A percentile compares a stretch with the other conserved stretches of the same genome.
Evolutionary conservation across 2,797 vertebrate genomes (phyloP).

Genomic region (Alexandromys oeconomus): DNA sequence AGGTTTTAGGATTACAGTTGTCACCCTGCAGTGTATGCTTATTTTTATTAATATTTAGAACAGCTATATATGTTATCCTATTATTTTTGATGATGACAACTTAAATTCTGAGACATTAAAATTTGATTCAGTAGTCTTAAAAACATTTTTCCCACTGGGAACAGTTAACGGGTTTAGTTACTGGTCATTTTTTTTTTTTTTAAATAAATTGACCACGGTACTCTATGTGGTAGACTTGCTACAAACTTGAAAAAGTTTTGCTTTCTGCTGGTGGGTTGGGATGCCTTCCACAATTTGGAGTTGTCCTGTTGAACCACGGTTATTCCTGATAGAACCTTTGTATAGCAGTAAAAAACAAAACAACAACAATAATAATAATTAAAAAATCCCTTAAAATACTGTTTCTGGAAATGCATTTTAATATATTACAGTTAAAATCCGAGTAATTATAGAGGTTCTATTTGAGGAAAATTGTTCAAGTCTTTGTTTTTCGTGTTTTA

Average conservation of each 20-base stretch:
- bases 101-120: slow-evolving; percentile 60
- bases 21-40: neutral
- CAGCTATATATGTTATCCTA: neutral
- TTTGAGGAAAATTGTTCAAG: slow-evolving; percentile 24
- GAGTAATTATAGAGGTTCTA: slow-evolving; percentile 39
- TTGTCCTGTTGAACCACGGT: neutral
- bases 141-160: slow-evolving; percentile 55
- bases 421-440: slow-evolving; percentile 51
- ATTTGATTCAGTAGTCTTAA: slow-evolving; percentile 43
- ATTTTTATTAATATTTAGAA: neutral
- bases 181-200: slow-evolving; percentile 5
- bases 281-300: slow-evolving; percentile 33
- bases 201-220: neutral
- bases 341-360: neutral
- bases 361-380: neutral
- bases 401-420: slow-evolving; percentile 2
- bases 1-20: neutral
- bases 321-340: neutral
- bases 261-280: neutral
- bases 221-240: neutral
- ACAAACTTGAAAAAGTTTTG: slow-evolving; percentile 23
- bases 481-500: neutral
- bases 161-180: slow-evolving; percentile 18
- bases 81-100: slow-evolving; percentile 47
- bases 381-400: neutral